Evolutionary conservation across 2,888 invertebrate species (phyloP), one percentile per base, ranked within the genome.

Genomic region (Nemoura dubitans): DNA sequence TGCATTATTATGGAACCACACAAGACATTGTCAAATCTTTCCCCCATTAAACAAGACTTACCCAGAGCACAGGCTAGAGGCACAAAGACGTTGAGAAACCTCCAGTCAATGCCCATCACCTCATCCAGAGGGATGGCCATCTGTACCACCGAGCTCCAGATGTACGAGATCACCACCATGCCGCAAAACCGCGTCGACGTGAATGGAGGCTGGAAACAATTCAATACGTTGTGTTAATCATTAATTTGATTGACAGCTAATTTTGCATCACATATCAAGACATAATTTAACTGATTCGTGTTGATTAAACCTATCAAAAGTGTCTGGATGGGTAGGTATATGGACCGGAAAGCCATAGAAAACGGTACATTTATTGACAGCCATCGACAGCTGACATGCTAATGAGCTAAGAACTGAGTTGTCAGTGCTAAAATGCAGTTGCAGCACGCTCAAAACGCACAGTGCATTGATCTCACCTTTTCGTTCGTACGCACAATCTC

Each of bases 71-170:
- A 94, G 21, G 94, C 95, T 0, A 96, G 88, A 0, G 97, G 97
- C 87, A 96, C 94, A 0, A 96, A 90, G 91, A 95, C 93, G 88
- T 95, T 94, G n/a, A 97, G 91, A 89, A 94, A 95, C 87, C 93
- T 94, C 91, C 96, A 94, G 90, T 95, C 95, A 83, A 96, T 92
- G 21, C 96, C 96, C 89, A 91, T 93, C 30, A 97, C 91, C 88
- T 95, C 93, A 43, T 96, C 95, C 84, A 95, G 93, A 0, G 98
- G 98, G 87, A 98, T 95, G 0, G 97, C 97, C 87, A 95, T 92
- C 91, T 95, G 93, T 89, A 95, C 92, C 88, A 97, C 92, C 90
- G 96, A 95, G 0, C 96, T 96, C 94, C 97, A 97, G 0, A 97
- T 92, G 90, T 96, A 97, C 0, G 96, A 95, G 25, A 97, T 95